phyloP scores from a whole-genome alignment of 2,113 vertebrate genomes.

The Prietella phreatophila region DNA sequence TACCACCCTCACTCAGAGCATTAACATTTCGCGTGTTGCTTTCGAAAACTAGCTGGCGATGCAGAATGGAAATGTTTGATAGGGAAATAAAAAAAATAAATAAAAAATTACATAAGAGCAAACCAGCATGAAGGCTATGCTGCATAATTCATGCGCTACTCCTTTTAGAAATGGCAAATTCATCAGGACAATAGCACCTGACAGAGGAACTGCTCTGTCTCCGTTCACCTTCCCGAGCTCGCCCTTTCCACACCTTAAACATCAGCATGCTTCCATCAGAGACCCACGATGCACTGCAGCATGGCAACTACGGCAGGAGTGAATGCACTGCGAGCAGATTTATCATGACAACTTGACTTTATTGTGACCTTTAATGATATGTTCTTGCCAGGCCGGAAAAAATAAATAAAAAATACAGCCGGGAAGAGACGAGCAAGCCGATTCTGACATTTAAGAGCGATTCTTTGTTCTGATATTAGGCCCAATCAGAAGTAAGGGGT shows the following conservation, averaged over 20 bases:
- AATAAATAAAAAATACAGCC: neutral
- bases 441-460: conserved; percentile 16
- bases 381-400: neutral
- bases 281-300: conserved; percentile 34
- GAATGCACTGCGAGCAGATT: conserved; percentile 15
- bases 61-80: conserved; percentile 33
- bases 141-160: conserved; percentile 80
- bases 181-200: conserved; percentile 72
- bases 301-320: neutral
- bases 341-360: conserved; percentile 28
- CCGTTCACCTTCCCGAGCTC: conserved; percentile 75
- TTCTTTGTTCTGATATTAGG: conserved; percentile 21
- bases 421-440: neutral
- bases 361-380: conserved; percentile 31
- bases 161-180: conserved; percentile 79
- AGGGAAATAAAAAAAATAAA: neutral
- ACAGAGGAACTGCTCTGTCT: conserved; percentile 61
- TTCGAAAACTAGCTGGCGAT: neutral
- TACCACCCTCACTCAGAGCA: neutral
- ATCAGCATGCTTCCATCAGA: conserved; percentile 16
- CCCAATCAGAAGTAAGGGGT: neutral
- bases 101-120: conserved; percentile 36
- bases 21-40: neutral
- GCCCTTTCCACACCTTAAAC: conserved; percentile 65
- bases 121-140: conserved; percentile 63